Base-by-base conservation (phyloP, 2,888 invertebrate genomes). In the Sinelater perroti region DNA sequence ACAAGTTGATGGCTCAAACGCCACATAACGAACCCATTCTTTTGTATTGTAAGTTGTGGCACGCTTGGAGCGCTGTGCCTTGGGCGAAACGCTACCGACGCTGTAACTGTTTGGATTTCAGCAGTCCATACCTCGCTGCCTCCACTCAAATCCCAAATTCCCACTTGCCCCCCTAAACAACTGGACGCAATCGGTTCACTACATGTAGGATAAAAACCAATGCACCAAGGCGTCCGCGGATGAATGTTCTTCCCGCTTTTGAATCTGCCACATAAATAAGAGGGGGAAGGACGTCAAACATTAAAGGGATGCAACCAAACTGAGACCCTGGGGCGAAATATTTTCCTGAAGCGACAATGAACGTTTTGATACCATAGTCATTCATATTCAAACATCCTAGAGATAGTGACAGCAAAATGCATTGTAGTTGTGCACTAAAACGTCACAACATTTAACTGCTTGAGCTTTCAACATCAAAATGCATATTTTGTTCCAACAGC, bases 211-310 rank as follows among this genome's bases (percentile, higher is more conserved):
- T 94, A 93, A 76, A 93, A 95, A 31, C 91, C 91, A 45, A 94
- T 86, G 71, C 92, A 92, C 95, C 95, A 95, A 1, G 94, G 94
- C 8, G 93, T 94, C 24, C 94, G 82, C 1, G 92, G 92, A 78
- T 95, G 86, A 16, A 91, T 85, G 72, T 91, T 89, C 73, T 88
- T 89, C 0, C 92, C 92, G 68, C 86, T 91, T 13, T 86, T 83
- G 30, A 93, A 72, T 93, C 91, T n/a, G 90, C 90, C 18, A 95
- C 88, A 75, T 93, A 91, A 21, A 95, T 88, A n/a, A n/a, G n/a
- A n/a, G n/a, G n/a, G n/a, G n/a, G n/a, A n/a, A n/a, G n/a, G n/a
- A n/a, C n/a, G n/a, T n/a, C n/a, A n/a, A n/a, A n/a, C n/a, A n/a
- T n/a, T n/a, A n/a, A n/a, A n/a, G n/a, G n/a, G n/a, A n/a, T n/a